phyloP scores from a whole-genome alignment of 2,797 vertebrate genomes.

The Xenops minutus region DNA sequence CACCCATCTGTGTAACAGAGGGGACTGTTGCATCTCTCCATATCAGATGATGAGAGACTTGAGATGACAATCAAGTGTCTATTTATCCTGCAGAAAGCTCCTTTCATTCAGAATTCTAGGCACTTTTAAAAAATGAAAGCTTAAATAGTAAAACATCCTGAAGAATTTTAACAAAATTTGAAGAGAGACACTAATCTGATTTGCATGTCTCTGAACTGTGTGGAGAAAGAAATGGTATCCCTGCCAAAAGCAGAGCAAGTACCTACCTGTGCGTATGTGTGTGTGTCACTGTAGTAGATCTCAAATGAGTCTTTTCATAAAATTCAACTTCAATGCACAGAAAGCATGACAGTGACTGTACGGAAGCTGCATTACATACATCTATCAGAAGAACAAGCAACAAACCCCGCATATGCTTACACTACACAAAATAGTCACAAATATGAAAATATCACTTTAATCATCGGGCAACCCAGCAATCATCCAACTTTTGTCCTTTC shows the following conservation, averaged over 20 bases:
- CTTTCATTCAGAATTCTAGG: neutral
- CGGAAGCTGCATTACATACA: neutral
- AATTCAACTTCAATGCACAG: neutral
- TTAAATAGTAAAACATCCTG: neutral
- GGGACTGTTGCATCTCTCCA: neutral
- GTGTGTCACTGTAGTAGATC: neutral
- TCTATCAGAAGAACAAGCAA: neutral
- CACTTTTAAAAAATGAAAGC: neutral
- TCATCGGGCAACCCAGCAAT: constrained; percentile 3
- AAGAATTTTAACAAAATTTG: neutral
- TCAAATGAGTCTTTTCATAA: neutral
- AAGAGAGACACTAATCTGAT: neutral
- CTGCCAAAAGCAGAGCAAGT: neutral
- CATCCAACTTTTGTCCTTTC: constrained; percentile 14
- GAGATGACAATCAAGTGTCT: neutral
- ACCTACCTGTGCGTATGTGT: neutral
- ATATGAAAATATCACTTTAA: neutral
- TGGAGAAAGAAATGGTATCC: neutral
- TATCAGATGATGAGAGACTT: neutral
- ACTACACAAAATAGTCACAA: constrained; percentile 22
- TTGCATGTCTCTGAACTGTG: neutral
- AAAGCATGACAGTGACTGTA: neutral
- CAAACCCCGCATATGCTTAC: neutral
- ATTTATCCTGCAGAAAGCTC: neutral
- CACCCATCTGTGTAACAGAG: neutral